These are phyloP conservation scores for Echinops telfairi DNA, from an alignment of 2,113 vertebrate species.

Conservation along the genomic window DNA sequence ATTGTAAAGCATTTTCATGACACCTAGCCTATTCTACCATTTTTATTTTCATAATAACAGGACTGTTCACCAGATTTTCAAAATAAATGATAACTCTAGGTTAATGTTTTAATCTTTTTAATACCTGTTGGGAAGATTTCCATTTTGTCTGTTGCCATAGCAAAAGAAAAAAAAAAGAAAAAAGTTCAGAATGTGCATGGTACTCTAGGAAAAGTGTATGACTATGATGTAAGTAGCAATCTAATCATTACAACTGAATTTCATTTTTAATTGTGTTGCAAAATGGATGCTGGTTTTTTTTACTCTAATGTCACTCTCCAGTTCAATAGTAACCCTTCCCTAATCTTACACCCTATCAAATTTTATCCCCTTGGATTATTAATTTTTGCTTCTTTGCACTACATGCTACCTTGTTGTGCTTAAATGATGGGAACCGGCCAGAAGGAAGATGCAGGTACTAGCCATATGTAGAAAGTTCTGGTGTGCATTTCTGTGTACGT, in stretches of 20 bases:
- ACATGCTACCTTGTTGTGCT: slow-evolving; percentile 57
- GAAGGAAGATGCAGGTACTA: slow-evolving; percentile 52
- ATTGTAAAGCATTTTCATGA: slow-evolving; percentile 26
- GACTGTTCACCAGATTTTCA: slow-evolving; percentile 42
- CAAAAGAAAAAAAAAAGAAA: not conserved
- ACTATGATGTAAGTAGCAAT: slow-evolving; percentile 19
- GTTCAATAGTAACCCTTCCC: not conserved
- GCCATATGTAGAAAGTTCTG: slow-evolving; percentile 62
- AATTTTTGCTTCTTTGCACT: slow-evolving; percentile 64
- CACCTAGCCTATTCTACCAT: not conserved
- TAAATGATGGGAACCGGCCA: slow-evolving; percentile 40
- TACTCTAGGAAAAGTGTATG: not conserved
- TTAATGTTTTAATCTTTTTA: slow-evolving; percentile 45
- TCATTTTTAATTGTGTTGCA: slow-evolving; percentile 28
- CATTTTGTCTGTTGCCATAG: slow-evolving; percentile 25
- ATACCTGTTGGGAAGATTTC: slow-evolving; percentile 17
- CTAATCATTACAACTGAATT: not conserved
- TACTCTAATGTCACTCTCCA: not conserved
- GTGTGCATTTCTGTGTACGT: slow-evolving; percentile 64
- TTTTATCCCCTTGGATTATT: slow-evolving; percentile 32
- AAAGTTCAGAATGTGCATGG: slow-evolving; percentile 48
- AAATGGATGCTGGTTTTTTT: slow-evolving; percentile 35
- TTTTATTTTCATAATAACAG: not conserved
- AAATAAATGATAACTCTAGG: slow-evolving; percentile 37
- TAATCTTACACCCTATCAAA: not conserved